phyloP scores from a whole-genome alignment of 2,113 vertebrate genomes.

The Oryctolagus cuniculus region DNA sequence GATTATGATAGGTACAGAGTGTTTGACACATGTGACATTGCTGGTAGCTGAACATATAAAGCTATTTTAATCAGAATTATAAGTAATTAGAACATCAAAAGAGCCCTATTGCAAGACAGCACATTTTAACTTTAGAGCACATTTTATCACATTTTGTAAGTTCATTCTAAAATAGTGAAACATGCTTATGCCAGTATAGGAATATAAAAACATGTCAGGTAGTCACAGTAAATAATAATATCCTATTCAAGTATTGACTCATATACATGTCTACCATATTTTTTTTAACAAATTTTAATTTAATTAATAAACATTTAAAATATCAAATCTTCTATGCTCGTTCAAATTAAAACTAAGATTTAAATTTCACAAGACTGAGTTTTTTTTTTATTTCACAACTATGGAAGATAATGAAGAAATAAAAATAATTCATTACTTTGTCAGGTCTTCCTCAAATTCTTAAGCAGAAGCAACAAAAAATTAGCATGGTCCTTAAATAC shows the following conservation, averaged over 20 bases:
- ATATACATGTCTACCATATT: background rate
- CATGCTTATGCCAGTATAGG: constrained; percentile 35
- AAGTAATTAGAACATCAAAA: constrained; percentile 47
- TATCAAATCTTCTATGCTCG: constrained; percentile 34
- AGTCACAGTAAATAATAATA: constrained; percentile 57
- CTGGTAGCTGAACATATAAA: constrained; percentile 62
- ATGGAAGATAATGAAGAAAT: constrained; percentile 35
- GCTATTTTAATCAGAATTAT: constrained; percentile 57
- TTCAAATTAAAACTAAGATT: constrained; percentile 29
- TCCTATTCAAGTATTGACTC: constrained; percentile 6
- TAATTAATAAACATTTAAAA: constrained; percentile 41
- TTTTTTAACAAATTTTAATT: background rate
- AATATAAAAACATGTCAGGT: constrained; percentile 48
- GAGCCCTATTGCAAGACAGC: background rate
- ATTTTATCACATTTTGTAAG: constrained; percentile 30
- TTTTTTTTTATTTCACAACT: constrained; percentile 36
- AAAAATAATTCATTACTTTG: constrained; percentile 1
- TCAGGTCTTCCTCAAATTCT: background rate
- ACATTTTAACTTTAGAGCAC: constrained; percentile 56
- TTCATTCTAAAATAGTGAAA: constrained; percentile 60
- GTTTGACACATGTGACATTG: constrained; percentile 58
- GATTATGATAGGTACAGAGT: constrained; percentile 59
- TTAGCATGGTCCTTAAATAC: background rate
- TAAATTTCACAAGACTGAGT: background rate
- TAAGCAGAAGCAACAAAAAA: constrained; percentile 26